A percentile compares a stretch with the other conserved stretches of the same genome.
Conservation (phyloP, 2,797 vertebrate species). For the Sebastiscus albofasciatus region DNA sequence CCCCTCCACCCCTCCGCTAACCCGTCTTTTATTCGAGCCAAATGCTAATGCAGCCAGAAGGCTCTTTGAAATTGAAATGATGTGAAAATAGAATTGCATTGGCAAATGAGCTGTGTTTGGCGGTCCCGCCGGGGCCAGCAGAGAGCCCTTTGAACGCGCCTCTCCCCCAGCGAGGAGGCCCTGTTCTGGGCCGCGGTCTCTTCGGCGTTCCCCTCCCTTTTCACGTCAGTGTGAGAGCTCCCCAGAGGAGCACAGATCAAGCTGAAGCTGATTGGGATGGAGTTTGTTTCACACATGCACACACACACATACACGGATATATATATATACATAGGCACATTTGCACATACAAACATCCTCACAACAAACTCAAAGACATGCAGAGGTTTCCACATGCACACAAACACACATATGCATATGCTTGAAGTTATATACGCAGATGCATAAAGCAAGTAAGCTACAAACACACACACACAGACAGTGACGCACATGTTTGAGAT, state of each 20-base stretch:
- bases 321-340: background rate
- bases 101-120: constrained; percentile 81
- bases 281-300: constrained; percentile 13
- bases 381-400: background rate
- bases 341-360: background rate
- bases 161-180: constrained; percentile 52
- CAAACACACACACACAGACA: background rate
- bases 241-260: constrained; percentile 56
- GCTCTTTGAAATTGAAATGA: constrained; percentile 87
- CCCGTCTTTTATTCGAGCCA: constrained; percentile 69
- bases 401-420: background rate
- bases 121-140: constrained; percentile 63
- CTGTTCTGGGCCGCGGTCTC: constrained; percentile 62
- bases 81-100: constrained; percentile 81
- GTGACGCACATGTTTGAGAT: background rate
- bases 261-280: constrained; percentile 46
- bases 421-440: background rate
- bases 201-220: constrained; percentile 44
- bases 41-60: constrained; percentile 78
- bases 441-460: background rate
- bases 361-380: background rate
- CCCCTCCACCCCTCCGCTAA: constrained; percentile 48
- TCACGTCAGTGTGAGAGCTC: constrained; percentile 43
- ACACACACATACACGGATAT: too few species aligned
- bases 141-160: constrained; percentile 71